Evolutionary conservation across 2,888 invertebrate genomes (phyloP).

Genomic region (Onthophagus sagittarius): DNA sequence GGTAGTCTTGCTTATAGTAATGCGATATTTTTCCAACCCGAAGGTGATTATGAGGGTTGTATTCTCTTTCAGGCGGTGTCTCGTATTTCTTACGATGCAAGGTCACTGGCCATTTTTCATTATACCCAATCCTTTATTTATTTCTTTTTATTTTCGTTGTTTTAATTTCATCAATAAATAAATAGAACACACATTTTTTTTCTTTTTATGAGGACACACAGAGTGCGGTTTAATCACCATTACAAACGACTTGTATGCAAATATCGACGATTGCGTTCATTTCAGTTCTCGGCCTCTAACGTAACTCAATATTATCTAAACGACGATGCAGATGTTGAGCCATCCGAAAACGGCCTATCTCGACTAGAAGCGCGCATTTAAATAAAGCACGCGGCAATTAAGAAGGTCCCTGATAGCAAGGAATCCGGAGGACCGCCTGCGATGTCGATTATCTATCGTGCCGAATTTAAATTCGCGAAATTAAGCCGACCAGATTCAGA

Average conservation of each 20-base stretch:
- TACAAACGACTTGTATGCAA: slow-evolving; percentile 6
- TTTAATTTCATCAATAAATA: not conserved
- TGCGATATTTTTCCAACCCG: slow-evolving; percentile 26
- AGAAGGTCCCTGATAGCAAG: not conserved
- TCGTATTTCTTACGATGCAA: not conserved
- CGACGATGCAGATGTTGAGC: not conserved
- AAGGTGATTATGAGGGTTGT: slow-evolving; percentile 15
- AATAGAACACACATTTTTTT: not conserved
- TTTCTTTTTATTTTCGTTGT: not conserved
- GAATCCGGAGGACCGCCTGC: not conserved
- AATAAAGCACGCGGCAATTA: slow-evolving; percentile 8
- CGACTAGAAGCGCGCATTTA: slow-evolving; percentile 1
- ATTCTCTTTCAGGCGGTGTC: not conserved
- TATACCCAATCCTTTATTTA: not conserved
- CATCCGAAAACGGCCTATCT: not conserved
- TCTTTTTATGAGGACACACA: not conserved
- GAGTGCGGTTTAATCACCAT: not conserved
- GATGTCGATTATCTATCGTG: slow-evolving; percentile 18
- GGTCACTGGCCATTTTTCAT: not conserved
- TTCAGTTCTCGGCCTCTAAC: not conserved
- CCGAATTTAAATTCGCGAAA: slow-evolving; percentile 32
- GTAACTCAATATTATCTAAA: slow-evolving; percentile 5
- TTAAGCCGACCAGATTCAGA: slow-evolving; percentile 25
- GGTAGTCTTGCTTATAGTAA: slow-evolving; percentile 26
- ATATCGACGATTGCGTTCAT: not conserved